Evolutionary conservation across 2,888 invertebrate genomes (phyloP), one percentile per base, ranked within the genome.

Genomic region (Hydrotaea cyrtoneurina): DNA sequence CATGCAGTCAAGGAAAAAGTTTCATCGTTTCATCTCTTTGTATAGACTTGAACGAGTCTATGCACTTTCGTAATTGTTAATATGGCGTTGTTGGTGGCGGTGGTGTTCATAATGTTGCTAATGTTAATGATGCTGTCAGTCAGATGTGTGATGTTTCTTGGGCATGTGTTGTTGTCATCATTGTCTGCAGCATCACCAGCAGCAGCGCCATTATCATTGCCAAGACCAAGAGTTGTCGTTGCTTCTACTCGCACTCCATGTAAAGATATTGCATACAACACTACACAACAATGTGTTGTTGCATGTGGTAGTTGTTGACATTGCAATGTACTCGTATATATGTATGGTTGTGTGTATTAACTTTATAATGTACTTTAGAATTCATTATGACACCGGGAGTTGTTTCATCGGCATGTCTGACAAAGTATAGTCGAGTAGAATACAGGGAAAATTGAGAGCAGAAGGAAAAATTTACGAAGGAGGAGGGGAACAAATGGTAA

Each of bases 111-210:
- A 73, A 80, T 64, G 55, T 55, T 64, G 71, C 53, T 78, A 64
- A 75, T 84, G 80, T 80, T 78, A 75, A 84, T 84, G 78, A 81
- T 76, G 84, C 81, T 84, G 81, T 66, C 84, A 78, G 57, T 79
- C 76, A 73, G 11, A 73, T 76, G 53, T 81, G 72, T 69, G 66
- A 73, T 79, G 78, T 62, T 78, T 71, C 46, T 73, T 43, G 15
- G 66, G 50, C 78, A 78, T 78, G 75, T 76, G 77, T 19, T 78
- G 78, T 75, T 83, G 57, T 78, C 59, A 31, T 78, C 11, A 59
- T 66, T 57, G 59, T 50, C 69, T 74, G 15, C 53, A 59, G 26
- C 72, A 46, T 13, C 36, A 64, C n/a, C 62, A 69, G 39, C 55
- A 74, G 53, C 62, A 46, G 26, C 23, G 59, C 21, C 21, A 55